Evolutionary conservation across 2,888 invertebrate genomes (phyloP).

Genomic region (Heliconius cydno): DNA sequence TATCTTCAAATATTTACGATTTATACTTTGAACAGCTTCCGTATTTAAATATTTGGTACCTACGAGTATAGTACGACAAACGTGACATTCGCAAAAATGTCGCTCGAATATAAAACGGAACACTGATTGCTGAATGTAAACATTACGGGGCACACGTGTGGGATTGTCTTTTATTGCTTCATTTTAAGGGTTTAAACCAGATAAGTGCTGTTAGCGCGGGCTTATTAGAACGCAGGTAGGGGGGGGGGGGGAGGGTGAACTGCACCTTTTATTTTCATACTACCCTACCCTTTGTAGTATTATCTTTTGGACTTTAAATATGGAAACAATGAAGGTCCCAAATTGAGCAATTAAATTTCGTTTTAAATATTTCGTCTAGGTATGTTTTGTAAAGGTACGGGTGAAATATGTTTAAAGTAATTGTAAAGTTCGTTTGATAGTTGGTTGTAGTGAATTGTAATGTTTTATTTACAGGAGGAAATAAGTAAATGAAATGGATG

Average conservation of each 20-base stretch:
- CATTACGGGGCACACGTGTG: conserved; percentile 39
- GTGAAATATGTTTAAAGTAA: too few species aligned
- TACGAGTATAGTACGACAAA: neutral
- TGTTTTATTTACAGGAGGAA: too few species aligned
- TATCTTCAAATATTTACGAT: neutral
- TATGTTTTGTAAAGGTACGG: neutral
- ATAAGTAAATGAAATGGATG: too few species aligned
- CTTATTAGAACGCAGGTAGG: conserved; percentile 62
- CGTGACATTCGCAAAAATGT: conserved; percentile 7
- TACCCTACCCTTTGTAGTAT: conserved; percentile 15
- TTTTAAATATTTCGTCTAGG: neutral
- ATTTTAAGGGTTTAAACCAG: conserved; percentile 73
- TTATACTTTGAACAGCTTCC: neutral
- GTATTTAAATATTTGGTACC: neutral
- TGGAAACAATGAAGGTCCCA: neutral
- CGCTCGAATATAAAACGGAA: conserved; percentile 27
- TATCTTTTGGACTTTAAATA: conserved; percentile 25
- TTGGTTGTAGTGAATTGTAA: too few species aligned
- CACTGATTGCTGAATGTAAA: conserved; percentile 40
- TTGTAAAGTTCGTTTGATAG: too few species aligned
- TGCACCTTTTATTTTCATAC: conserved; percentile 26
- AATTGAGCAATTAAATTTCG: conserved; percentile 9
- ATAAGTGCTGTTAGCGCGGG: conserved; percentile 62
- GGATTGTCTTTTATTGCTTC: conserved; percentile 70
- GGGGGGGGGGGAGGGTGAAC: conserved; percentile 35